These are phyloP conservation scores for Diplazon laetatorius DNA, from an alignment of 2,888 invertebrate species.

Conservation along the genomic window DNA sequence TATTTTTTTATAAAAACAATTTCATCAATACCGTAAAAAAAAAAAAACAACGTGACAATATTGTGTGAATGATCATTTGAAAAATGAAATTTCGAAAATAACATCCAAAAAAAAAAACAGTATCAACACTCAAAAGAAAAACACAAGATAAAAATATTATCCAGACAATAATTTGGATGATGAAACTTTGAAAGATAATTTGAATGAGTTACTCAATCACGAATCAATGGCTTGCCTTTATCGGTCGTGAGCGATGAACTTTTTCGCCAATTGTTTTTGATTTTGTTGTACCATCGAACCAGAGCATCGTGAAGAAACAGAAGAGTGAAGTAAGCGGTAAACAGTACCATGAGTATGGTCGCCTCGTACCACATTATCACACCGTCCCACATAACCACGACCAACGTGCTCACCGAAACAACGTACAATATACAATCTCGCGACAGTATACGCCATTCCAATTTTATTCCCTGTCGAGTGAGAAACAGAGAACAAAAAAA, in stretches of 20 bases:
- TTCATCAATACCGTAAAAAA: too few species aligned
- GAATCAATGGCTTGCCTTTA: conserved; percentile 59
- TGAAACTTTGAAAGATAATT: too few species aligned
- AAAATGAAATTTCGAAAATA: too few species aligned
- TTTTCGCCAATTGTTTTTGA: conserved; percentile 53
- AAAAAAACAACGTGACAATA: too few species aligned
- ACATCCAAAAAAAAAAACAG: too few species aligned
- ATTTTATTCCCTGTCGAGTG: conserved; percentile 87
- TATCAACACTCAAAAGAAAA: too few species aligned
- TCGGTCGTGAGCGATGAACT: conserved; percentile 52
- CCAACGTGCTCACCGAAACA: conserved; percentile 88
- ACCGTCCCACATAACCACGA: conserved; percentile 91
- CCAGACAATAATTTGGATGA: too few species aligned
- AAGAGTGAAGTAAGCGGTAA: conserved; percentile 88
- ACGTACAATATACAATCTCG: conserved; percentile 92
- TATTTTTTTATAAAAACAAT: too few species aligned
- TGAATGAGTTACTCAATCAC: too few species aligned
- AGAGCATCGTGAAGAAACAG: conserved; percentile 84
- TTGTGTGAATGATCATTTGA: too few species aligned
- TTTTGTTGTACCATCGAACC: conserved; percentile 64
- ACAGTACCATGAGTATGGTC: conserved; percentile 88
- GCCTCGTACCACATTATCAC: conserved; percentile 92
- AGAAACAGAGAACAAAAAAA: not conserved
- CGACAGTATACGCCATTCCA: conserved; percentile 92
- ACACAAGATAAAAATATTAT: too few species aligned